phyloP scores from a whole-genome alignment of 2,888 invertebrate species.

The Pollenia amentaria region DNA sequence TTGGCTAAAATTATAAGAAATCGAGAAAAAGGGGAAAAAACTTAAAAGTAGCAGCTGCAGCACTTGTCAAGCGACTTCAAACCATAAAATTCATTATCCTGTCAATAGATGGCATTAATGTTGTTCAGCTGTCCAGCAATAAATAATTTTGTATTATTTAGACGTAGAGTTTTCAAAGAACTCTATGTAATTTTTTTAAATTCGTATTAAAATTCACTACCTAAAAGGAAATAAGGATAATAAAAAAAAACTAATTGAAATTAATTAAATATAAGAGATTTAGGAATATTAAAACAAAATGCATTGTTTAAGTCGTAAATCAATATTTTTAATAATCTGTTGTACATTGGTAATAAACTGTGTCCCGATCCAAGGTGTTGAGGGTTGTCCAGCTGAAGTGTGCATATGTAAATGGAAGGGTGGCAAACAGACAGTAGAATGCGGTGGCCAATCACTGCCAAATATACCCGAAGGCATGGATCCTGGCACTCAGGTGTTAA shows the following conservation, averaged over 20 bases:
- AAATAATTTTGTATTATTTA: conserved; percentile 26
- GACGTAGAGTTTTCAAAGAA: not conserved
- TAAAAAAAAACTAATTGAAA: not conserved
- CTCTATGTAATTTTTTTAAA: conserved; percentile 15
- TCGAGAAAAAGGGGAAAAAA: not conserved
- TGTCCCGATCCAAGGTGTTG: conserved; percentile 2
- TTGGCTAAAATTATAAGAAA: conserved; percentile 35
- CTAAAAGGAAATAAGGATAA: not conserved
- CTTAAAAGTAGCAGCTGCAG: conserved; percentile 8
- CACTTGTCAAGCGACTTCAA: conserved; percentile 6
- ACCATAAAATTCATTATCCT: conserved; percentile 37
- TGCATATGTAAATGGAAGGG: conserved; percentile 97
- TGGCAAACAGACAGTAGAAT: conserved; percentile 96
- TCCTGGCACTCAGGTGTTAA: conserved; percentile 93
- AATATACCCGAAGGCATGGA: conserved; percentile 92
- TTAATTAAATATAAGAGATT: not conserved
- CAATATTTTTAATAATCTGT: conserved; percentile 39
- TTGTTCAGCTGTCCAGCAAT: not conserved
- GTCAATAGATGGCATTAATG: conserved; percentile 53
- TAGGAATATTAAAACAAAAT: conserved; percentile 42
- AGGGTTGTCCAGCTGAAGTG: conserved; percentile 88
- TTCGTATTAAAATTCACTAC: conserved; percentile 2
- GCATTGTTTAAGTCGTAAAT: conserved; percentile 45
- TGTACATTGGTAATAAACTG: conserved; percentile 52
- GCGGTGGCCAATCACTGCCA: conserved; percentile 91